Evolutionary conservation across 2,888 invertebrate genomes (phyloP).

Genomic region (Eristalinus aeneus): DNA sequence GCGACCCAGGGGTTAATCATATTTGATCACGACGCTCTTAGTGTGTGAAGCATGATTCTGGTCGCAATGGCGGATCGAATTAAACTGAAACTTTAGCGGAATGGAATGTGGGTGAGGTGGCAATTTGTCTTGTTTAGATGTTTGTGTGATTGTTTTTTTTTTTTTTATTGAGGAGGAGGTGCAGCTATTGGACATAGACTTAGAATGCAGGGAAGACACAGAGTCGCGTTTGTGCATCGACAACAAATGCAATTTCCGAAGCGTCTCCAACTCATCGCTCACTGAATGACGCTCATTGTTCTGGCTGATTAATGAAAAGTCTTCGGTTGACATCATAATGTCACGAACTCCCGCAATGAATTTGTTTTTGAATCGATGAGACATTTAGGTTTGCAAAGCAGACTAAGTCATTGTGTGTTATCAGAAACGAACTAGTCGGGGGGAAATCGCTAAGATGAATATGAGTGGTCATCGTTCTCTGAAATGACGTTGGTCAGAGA

Average conservation of each 20-base stretch:
- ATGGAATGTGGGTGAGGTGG: conserved; percentile 25
- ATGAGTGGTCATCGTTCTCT: background rate
- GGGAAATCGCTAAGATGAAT: background rate
- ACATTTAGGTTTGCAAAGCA: background rate
- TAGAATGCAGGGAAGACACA: background rate
- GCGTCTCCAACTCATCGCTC: background rate
- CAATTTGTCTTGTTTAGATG: background rate
- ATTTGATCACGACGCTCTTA: conserved; percentile 62
- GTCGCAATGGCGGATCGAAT: conserved; percentile 10
- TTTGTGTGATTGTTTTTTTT: no score
- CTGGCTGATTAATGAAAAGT: background rate
- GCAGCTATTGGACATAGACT: background rate
- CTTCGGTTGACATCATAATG: background rate
- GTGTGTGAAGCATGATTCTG: conserved; percentile 40
- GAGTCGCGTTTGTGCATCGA: background rate
- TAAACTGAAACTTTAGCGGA: background rate
- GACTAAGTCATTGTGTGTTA: background rate
- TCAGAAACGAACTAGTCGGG: background rate
- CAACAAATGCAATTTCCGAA: background rate
- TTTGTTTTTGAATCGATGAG: background rate
- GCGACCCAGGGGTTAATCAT: conserved; percentile 69
- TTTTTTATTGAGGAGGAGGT: background rate
- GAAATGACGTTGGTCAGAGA: no score
- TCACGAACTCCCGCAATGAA: background rate
- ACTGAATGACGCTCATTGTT: background rate